phyloP scores from a whole-genome alignment of 2,797 vertebrate species.

The Urophycis tenuis region DNA sequence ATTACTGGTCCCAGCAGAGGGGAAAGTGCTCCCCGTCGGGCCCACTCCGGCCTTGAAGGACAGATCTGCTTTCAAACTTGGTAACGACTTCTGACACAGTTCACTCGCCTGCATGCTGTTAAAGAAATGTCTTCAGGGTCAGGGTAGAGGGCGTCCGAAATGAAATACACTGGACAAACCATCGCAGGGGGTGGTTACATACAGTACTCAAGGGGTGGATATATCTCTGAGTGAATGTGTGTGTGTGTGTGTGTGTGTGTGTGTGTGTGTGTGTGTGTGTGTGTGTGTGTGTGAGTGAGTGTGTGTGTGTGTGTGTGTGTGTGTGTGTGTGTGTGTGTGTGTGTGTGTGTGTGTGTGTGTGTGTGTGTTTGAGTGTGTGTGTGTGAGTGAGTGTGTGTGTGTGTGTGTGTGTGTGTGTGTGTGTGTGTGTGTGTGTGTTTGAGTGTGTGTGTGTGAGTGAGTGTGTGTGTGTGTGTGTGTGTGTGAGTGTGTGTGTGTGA shows the following conservation, averaged over 20 bases:
- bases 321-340: constrained; percentile 39
- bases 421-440: constrained; percentile 40
- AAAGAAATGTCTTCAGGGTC: constrained; percentile 57
- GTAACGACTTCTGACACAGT: constrained; percentile 68
- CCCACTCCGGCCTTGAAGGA: constrained; percentile 59
- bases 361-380: constrained; percentile 53
- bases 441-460: constrained; percentile 52
- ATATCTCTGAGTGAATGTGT: constrained; percentile 49
- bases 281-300: constrained; percentile 40
- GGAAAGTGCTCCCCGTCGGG: constrained; percentile 55
- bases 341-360: constrained; percentile 40
- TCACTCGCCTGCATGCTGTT: constrained; percentile 68
- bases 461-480: constrained; percentile 31
- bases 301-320: constrained; percentile 50
- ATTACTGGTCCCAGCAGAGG: constrained; percentile 48
- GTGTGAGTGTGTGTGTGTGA: no score
- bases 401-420: constrained; percentile 39
- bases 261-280: constrained; percentile 39
- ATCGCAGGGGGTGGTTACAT: constrained; percentile 32
- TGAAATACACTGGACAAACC: constrained; percentile 51
- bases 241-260: constrained; percentile 41
- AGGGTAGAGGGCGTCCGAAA: constrained; percentile 43
- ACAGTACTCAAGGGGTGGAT: constrained; percentile 42
- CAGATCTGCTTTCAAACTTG: constrained; percentile 72
- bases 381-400: constrained; percentile 30